Evolutionary conservation across 2,888 invertebrate species (phyloP).

Genomic region (Acleris holmiana): DNA sequence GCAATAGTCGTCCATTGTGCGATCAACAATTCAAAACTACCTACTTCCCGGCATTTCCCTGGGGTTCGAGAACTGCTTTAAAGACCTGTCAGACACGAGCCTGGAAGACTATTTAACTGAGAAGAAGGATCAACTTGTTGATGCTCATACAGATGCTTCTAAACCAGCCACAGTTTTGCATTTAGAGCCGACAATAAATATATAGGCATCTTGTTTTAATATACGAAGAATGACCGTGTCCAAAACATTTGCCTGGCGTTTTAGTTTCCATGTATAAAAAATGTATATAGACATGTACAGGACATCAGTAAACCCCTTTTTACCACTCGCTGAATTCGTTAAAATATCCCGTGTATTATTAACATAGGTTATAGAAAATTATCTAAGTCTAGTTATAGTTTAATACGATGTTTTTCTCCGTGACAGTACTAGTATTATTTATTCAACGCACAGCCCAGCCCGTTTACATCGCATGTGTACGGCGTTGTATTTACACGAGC

Average conservation of each 20-base stretch:
- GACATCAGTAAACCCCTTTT: too few species aligned
- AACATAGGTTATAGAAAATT: too few species aligned
- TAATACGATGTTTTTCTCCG: neutral
- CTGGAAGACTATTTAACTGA: neutral
- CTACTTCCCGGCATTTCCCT: slow-evolving; percentile 18
- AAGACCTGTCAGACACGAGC: slow-evolving; percentile 1
- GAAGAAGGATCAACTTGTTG: neutral
- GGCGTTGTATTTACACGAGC: slow-evolving; percentile 44
- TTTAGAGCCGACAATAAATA: too few species aligned
- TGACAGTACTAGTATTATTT: slow-evolving; percentile 54
- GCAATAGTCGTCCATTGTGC: slow-evolving; percentile 4
- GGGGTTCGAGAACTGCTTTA: slow-evolving; percentile 10
- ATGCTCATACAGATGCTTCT: too few species aligned
- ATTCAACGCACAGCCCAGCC: slow-evolving; percentile 58
- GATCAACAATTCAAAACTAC: slow-evolving; percentile 14
- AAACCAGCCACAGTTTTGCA: too few species aligned
- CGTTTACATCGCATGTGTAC: slow-evolving; percentile 60
- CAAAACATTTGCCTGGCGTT: too few species aligned
- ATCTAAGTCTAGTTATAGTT: neutral
- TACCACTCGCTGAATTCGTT: too few species aligned
- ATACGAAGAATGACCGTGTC: too few species aligned
- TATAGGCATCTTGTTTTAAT: too few species aligned
- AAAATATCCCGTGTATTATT: too few species aligned
- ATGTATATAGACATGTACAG: too few species aligned
- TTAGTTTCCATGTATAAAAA: too few species aligned